phyloP scores from a whole-genome alignment of 2,888 invertebrate genomes.

The Lymantria monacha region DNA sequence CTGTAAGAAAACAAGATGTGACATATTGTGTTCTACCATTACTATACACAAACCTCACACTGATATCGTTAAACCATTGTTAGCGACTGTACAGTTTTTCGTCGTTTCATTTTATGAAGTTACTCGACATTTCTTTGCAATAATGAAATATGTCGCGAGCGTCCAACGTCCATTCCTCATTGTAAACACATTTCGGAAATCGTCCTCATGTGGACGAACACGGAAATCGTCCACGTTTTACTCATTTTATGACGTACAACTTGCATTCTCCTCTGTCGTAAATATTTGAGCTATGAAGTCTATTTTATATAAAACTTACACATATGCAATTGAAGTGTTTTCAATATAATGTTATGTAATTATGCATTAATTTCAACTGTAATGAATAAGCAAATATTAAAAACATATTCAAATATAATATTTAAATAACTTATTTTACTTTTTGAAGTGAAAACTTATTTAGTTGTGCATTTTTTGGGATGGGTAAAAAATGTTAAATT shows the following conservation, averaged over 20 bases:
- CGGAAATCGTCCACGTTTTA: slow-evolving; percentile 64
- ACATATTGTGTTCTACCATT: too few relatives aligned
- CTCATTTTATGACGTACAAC: slow-evolving; percentile 56
- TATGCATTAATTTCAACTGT: too few relatives aligned
- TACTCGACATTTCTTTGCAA: slow-evolving; percentile 64
- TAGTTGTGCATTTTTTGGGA: too few relatives aligned
- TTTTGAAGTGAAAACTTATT: too few relatives aligned
- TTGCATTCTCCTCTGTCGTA: slow-evolving; percentile 50
- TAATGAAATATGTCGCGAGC: slow-evolving; percentile 75
- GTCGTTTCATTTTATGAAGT: slow-evolving; percentile 60
- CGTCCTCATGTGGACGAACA: slow-evolving; percentile 55
- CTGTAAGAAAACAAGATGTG: too few relatives aligned
- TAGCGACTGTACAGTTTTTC: slow-evolving; percentile 52
- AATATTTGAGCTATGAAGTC: slow-evolving; percentile 26
- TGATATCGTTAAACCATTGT: slow-evolving; percentile 3
- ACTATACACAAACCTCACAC: too few relatives aligned
- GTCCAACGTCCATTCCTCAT: slow-evolving; percentile 60
- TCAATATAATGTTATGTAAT: neutral
- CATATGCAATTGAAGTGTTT: neutral
- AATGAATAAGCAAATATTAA: too few relatives aligned
- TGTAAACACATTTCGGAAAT: slow-evolving; percentile 79
- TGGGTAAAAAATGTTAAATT: too few relatives aligned
- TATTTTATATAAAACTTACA: slow-evolving; percentile 6
- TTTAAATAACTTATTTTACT: too few relatives aligned
- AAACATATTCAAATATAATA: too few relatives aligned